These are phyloP conservation scores for Peromyscus attwateri DNA, from an alignment of 2,797 vertebrate genomes.

Conservation along the genomic window DNA sequence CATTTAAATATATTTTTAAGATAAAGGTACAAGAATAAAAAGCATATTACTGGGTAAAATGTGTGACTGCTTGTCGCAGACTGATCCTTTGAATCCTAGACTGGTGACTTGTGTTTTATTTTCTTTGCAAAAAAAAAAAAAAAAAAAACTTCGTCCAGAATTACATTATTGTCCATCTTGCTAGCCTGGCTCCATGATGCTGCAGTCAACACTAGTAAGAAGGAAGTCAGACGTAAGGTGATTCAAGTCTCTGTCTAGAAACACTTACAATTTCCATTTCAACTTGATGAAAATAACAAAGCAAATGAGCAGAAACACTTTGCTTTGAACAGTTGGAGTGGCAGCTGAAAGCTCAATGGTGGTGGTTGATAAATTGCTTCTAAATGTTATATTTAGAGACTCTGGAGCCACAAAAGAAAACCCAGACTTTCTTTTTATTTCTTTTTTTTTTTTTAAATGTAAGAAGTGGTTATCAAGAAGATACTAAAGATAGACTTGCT, in stretches of 20 bases:
- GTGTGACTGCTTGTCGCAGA: conserved; percentile 80
- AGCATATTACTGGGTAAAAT: conserved; percentile 87
- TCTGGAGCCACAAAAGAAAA: conserved; percentile 77
- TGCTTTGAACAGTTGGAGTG: conserved; percentile 62
- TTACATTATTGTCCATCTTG: background rate
- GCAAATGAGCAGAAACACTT: background rate
- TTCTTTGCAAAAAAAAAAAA: conserved; percentile 62
- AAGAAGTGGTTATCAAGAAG: conserved; percentile 80
- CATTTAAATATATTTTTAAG: conserved; percentile 93
- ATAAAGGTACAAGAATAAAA: conserved; percentile 90
- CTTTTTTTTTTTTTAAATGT: conserved; percentile 55
- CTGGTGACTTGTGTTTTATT: conserved; percentile 13
- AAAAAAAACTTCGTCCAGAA: conserved; percentile 33
- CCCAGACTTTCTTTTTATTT: conserved; percentile 76
- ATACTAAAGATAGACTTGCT: conserved; percentile 76
- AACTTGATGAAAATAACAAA: conserved; percentile 64
- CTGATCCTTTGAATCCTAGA: conserved; percentile 64
- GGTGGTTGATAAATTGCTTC: conserved; percentile 74
- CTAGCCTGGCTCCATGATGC: background rate
- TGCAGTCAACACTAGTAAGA: background rate
- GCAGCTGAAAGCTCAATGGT: conserved; percentile 54
- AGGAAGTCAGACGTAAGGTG: background rate
- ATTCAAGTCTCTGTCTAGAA: background rate
- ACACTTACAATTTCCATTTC: conserved; percentile 33
- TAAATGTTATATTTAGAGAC: conserved; percentile 77